Conservation (phyloP, 2,113 vertebrate genomes). For the Hemiprocne comata region DNA sequence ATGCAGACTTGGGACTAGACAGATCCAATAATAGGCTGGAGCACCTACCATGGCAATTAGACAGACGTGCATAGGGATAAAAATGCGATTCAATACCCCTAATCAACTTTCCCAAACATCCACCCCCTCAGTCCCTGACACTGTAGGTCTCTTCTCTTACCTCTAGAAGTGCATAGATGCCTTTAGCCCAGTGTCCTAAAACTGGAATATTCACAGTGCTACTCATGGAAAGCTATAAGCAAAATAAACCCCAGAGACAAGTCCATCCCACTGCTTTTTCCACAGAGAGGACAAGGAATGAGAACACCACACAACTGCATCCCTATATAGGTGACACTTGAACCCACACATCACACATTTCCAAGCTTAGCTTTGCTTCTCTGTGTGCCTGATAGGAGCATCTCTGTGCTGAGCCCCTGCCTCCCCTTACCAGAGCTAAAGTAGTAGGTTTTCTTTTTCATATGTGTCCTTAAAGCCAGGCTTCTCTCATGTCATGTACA, state of each 20-base stretch:
- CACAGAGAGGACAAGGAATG: not conserved
- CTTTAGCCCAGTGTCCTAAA: not conserved
- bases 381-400: not conserved
- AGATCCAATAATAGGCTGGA: not conserved
- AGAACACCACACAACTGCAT: not conserved
- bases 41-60: not conserved
- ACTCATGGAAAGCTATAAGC: not conserved
- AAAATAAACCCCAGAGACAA: not conserved
- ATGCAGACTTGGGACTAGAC: not conserved
- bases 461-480: not conserved
- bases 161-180: not conserved
- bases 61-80: not conserved
- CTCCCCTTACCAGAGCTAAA: not conserved
- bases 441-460: not conserved
- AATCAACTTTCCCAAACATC: not conserved
- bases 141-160: not conserved
- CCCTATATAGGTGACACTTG: not conserved
- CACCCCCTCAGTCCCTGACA: not conserved
- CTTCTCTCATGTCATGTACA: not conserved
- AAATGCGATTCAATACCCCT: not conserved
- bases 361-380: not conserved
- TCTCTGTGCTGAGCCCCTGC: not conserved
- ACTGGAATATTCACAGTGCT: not conserved
- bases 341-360: not conserved
- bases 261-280: not conserved